Conservation (phyloP, 1,140 invertebrate genomes). For the Drosophila jambulina region DNA sequence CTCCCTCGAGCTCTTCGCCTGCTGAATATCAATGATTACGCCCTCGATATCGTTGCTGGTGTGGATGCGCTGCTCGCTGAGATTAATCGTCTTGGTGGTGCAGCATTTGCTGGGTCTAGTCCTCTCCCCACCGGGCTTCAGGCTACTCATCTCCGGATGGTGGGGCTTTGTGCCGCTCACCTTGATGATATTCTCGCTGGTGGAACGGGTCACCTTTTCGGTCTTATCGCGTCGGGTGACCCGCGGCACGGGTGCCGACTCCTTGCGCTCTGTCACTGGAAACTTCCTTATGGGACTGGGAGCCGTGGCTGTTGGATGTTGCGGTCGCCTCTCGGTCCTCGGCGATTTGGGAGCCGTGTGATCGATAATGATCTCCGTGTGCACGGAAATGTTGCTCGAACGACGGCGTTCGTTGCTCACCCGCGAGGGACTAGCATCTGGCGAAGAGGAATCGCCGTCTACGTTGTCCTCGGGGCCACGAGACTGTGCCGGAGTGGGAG, state of each 20-base stretch:
- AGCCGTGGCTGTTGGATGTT: neutral
- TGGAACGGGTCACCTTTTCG: conserved; percentile 86
- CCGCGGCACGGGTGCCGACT: conserved; percentile 75
- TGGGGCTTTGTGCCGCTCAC: conserved; percentile 79
- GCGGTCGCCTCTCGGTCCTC: conserved; percentile 19
- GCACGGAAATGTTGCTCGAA: conserved; percentile 80
- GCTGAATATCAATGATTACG: conserved; percentile 88
- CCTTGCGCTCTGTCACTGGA: conserved; percentile 77
- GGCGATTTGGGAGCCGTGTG: conserved; percentile 70
- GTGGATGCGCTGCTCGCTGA: conserved; percentile 69
- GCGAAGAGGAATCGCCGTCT: conserved; percentile 67
- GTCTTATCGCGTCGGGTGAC: conserved; percentile 84
- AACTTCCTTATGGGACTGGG: conserved; percentile 50
- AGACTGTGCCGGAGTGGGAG: conserved; percentile 22
- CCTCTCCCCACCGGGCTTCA: conserved; percentile 46
- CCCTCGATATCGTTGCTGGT: conserved; percentile 71
- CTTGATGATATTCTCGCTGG: conserved; percentile 87
- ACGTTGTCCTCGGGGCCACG: conserved; percentile 51
- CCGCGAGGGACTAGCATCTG: conserved; percentile 70
- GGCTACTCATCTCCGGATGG: conserved; percentile 58
- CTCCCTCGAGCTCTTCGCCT: conserved; percentile 90
- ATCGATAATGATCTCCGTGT: conserved; percentile 81
- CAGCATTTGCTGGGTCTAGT: conserved; percentile 78
- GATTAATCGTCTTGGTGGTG: conserved; percentile 85
- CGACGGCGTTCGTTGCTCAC: conserved; percentile 71